Evolutionary conservation across 2,797 vertebrate genomes (phyloP), one percentile per base, ranked within the genome.

Genomic region (Argentina silus): DNA sequence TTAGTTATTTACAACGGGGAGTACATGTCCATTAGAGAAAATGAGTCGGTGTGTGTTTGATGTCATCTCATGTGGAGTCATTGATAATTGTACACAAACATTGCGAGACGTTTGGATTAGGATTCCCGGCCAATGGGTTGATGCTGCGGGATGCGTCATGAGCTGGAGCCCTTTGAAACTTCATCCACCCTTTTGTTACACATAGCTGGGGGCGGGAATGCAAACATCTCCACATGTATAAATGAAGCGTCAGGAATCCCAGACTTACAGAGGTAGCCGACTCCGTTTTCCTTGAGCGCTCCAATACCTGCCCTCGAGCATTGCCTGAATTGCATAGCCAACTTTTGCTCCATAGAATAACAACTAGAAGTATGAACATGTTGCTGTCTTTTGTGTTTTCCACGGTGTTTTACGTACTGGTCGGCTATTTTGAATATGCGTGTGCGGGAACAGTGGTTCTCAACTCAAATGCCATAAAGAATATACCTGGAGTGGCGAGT

Each of bases 401-500:
- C 27, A 56, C 84, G 27, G 72, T 91, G 48, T 21, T 81, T n/a
- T 86, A 80, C 67, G 10, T 79, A 43, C 6, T 21, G n/a, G 21
- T 66, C 11, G 81, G 74, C 23, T 77, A 73, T 8, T 56, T 79
- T 53, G 84, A 60, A n/a, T 83, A 36, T 73, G 78, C 64, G n/a
- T 60, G 61, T 65, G 81, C 87, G 19, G 88, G 89, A 51, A 72
- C 85, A 72, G 78, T 76, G 42, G 65, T 89, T 8, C 82, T 92
- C 74, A 93, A 92, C 72, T 95, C 95, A 71, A 96, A 96, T 73
- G 89, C 94, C 45, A 96, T 96, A 79, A 96, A 96, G 85, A 93
- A 88, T 77, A 69, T 86, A n/a, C 81, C 88, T 17, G 91, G 89
- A 74, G 86, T 77, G 43, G 78, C 65, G 0, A 84, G 79, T 53